Percentiles rank a stretch among this genome's conserved stretches.
phyloP scores from a whole-genome alignment of 37 sponge, comb jelly and placozoan species.

The Hexactinellida sp. region DNA sequence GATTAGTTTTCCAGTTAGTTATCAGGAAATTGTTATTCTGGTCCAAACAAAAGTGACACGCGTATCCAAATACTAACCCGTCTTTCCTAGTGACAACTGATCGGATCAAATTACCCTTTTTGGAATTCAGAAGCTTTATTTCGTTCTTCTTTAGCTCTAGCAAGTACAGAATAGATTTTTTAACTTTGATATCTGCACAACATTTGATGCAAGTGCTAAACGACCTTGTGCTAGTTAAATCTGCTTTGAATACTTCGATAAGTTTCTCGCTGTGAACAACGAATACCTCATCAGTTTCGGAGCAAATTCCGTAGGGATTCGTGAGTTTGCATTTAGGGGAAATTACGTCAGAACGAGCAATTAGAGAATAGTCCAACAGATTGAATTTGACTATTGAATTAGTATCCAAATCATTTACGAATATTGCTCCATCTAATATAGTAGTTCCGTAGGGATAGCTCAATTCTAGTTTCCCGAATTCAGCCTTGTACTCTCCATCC shows the following conservation, averaged over 20 bases:
- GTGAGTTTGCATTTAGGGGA: background rate
- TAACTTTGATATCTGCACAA: background rate
- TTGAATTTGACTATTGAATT: background rate
- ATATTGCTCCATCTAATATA: background rate
- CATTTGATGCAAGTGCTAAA: background rate
- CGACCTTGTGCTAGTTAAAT: background rate
- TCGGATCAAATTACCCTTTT: background rate
- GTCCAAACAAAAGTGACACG: background rate
- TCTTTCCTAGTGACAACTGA: background rate
- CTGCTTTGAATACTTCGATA: background rate
- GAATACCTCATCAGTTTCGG: background rate
- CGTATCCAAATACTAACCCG: background rate
- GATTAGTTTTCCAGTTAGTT: constrained; percentile 6
- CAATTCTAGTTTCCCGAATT: background rate
- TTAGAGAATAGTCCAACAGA: background rate
- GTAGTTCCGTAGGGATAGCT: background rate
- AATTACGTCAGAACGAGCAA: background rate
- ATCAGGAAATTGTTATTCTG: background rate
- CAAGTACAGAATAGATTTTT: background rate
- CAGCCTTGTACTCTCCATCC: background rate
- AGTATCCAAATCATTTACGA: background rate
- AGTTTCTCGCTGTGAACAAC: background rate
- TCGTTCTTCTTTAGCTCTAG: background rate
- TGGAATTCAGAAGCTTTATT: background rate
- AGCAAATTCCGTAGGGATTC: background rate